These are phyloP conservation scores for Amazona guildingii DNA, from an alignment of 2,113 vertebrate species.

Conservation along the genomic window DNA sequence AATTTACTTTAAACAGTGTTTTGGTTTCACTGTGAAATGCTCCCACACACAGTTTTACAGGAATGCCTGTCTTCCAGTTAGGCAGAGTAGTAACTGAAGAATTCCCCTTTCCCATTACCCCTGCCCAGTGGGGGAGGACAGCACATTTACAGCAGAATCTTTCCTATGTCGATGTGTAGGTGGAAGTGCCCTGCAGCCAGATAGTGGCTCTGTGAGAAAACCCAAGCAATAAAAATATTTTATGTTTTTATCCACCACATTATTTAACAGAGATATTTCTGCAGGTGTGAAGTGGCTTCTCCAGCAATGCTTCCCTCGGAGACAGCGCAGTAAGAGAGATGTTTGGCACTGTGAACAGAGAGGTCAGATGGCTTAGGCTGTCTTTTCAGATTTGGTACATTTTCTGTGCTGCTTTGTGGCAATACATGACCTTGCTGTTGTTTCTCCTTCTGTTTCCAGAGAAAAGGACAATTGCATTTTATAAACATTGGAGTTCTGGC, in stretches of 20 bases:
- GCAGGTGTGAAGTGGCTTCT: conserved; percentile 59
- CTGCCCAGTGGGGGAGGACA: conserved; percentile 65
- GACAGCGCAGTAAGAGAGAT: neutral
- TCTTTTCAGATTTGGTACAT: neutral
- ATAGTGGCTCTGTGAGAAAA: conserved; percentile 43
- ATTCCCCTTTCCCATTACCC: conserved; percentile 56
- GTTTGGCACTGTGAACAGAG: neutral
- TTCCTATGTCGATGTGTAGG: conserved; percentile 51
- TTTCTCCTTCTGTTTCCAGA: neutral
- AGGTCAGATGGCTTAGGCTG: neutral
- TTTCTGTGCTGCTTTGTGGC: neutral
- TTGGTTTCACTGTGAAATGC: conserved; percentile 64
- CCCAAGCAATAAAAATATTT: conserved; percentile 62
- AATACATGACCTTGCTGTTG: neutral
- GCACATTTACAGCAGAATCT: conserved; percentile 49
- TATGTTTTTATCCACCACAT: conserved; percentile 33
- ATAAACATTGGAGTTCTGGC: neutral
- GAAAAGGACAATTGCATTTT: neutral
- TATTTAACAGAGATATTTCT: conserved; percentile 55
- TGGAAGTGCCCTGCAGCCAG: conserved; percentile 66
- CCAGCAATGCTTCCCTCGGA: neutral
- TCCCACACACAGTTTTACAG: conserved; percentile 65
- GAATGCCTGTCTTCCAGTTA: conserved; percentile 54
- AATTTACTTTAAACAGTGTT: conserved; percentile 66
- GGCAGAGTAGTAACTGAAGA: conserved; percentile 54